phyloP scores from a whole-genome alignment of 2,888 invertebrate species.

The Abscondita cerata region DNA sequence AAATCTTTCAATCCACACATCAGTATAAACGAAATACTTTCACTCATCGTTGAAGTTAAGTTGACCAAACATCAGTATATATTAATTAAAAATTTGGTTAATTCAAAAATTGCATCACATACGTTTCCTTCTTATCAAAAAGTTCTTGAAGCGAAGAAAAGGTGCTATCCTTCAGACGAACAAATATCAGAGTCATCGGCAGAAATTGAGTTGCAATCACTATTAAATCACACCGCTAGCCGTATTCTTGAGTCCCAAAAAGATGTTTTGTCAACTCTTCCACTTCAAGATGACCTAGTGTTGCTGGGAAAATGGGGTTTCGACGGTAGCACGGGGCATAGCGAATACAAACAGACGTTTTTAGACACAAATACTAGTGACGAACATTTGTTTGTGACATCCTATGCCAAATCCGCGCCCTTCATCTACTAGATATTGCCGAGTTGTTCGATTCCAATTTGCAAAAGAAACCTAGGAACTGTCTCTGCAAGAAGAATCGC shows the following conservation, averaged over 20 bases:
- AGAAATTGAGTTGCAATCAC: not conserved
- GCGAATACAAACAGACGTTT: not conserved
- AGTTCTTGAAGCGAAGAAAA: not conserved
- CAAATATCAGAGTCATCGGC: not conserved
- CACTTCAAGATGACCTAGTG: not conserved
- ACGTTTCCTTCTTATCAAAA: not conserved
- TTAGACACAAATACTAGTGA: not conserved
- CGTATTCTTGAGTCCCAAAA: not conserved
- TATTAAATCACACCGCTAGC: not conserved
- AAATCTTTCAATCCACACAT: no score
- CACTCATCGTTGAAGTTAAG: no score
- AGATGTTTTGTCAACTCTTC: not conserved
- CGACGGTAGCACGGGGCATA: not conserved
- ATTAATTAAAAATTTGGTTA: no score
- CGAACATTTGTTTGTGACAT: not conserved
- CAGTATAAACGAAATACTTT: no score
- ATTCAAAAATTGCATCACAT: no score
- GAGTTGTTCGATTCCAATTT: not conserved
- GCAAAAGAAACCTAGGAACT: not conserved
- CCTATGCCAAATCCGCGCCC: not conserved
- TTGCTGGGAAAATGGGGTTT: not conserved
- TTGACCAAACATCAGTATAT: no score
- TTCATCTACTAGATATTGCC: not conserved
- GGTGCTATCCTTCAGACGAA: not conserved
- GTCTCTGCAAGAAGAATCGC: not conserved